Conservation (phyloP, 2,888 invertebrate species). For the Perithous albicinctus region DNA sequence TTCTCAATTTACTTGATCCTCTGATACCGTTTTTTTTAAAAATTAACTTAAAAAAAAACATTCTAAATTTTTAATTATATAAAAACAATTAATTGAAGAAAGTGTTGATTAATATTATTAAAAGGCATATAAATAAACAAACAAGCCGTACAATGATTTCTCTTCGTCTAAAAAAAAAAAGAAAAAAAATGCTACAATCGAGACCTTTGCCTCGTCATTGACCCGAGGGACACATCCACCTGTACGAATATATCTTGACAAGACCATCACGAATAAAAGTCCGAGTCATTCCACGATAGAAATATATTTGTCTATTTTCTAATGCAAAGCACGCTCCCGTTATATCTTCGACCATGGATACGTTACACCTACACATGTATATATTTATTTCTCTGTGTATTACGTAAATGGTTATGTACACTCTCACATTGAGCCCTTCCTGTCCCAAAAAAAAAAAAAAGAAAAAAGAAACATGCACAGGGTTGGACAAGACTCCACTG, state of each 20-base stretch:
- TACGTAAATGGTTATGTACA: not conserved
- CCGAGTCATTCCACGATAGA: not conserved
- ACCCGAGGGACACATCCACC: not conserved
- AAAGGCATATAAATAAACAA: no score
- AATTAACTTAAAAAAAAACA: no score
- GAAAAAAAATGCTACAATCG: no score
- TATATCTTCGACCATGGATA: not conserved
- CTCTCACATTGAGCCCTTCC: conserved; percentile 13
- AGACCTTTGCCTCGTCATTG: not conserved
- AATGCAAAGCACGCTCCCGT: conserved; percentile 29
- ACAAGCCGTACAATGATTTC: conserved; percentile 5
- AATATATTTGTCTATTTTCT: not conserved
- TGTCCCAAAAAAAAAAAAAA: conserved; percentile 4
- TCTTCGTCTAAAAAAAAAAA: not conserved
- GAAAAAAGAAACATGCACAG: not conserved
- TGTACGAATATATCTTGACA: not conserved
- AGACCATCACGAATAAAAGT: not conserved
- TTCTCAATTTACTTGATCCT: no score
- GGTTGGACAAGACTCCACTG: not conserved
- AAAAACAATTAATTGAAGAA: no score
- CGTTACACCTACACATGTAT: conserved; percentile 7
- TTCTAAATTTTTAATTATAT: no score
- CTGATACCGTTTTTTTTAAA: no score
- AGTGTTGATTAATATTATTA: no score
- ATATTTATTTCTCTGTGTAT: not conserved